Base-by-base conservation (phyloP, 53 echinoderm and acorn worm genomes). In the Mesocentrotus franciscanus region DNA sequence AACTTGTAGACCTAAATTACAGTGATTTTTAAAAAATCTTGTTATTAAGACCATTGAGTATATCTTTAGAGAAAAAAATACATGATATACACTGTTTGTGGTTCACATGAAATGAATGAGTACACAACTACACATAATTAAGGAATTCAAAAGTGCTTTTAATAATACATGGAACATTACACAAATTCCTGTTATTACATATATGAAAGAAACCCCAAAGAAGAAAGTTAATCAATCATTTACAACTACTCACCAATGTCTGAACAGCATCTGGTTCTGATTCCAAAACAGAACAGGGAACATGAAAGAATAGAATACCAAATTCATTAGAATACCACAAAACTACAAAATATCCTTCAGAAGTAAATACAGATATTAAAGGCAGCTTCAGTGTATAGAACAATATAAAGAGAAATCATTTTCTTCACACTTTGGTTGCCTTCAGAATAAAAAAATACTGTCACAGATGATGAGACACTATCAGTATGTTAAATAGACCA, bases 251-350 rank as follows among this genome's bases (percentile, higher is more conserved):
- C 74, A 93, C 93, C 93, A 93, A 33, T 29, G 93, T n/a, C 30
- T 93, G 93, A 30, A 93, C 93, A 76, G 76, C 26, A n/a, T 93
- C 93, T 13, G 74, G 30, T 93, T 17, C 75, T 75, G 93, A 55
- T 49, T 76, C 2, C n/a, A 26, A 36, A 30, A 62, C 71, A 66
- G 14, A 92, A 92, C 64, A 92, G 11, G 9, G 20, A 42, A 90
- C 57, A 90, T 27, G 42, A 79, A 79, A 79, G 79, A 81, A 81
- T 7, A 81, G 42, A 81, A 81, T 20, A 81, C 36, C 81, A 35
- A 81, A 42, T 33, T 81, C 42, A 79, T 7, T 79, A 79, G 79
- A 39, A 9, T 10, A 81, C 76, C 33, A 76, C 76, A 42, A 39
- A 81, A 30, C 32, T 32, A 74, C 74, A 29, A 74, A 29, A 74